Evolutionary conservation across 2,113 vertebrate genomes (phyloP), one percentile per base, ranked within the genome.

Genomic region (Nycticryphes semicollaris): DNA sequence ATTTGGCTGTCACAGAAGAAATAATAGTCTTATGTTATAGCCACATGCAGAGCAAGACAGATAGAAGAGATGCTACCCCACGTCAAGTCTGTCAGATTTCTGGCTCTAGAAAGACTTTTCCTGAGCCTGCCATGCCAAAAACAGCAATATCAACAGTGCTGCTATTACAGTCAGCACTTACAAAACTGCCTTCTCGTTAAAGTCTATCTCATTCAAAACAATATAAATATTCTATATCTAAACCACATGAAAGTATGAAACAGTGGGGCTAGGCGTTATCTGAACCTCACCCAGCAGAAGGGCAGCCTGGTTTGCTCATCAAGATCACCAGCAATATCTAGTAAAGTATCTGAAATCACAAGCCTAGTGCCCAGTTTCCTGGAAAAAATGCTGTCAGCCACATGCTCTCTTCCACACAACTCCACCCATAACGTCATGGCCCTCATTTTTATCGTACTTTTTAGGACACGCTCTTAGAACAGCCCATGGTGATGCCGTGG

Each of bases 101-200:
- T 97, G 95, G 84, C 88, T 90, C 74, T 79, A 70, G 39, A 89
- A 78, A 88, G 87, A 91, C 30, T 92, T 96, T 94, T 93, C 90
- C 91, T 74, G 7, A n/a, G 41, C 74, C 54, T 80, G 33, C 76
- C 10, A 62, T 64, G 92, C 75, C 87, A 96, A 92, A 95, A 80
- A 0, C 47, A 90, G 72, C 66, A 87, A 89, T 60, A 76, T 74
- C 77, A 93, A 74, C 77, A 69, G 30, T 20, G 51, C 27, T 59
- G 50, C 63, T 75, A 7, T 50, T 73, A 69, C 48, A 87, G 74
- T 48, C 57, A 93, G 57, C 70, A 59, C 78, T 63, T 59, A 43
- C 67, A 83, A 62, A 89, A 67, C 20, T 59, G 72, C 27, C 22
- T 51, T 76, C 47, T 63, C 53, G 22, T 70, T 77, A 39, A 72